Conservation (phyloP, 64 coral and sea anemone species). For the Montipora capricornis region DNA sequence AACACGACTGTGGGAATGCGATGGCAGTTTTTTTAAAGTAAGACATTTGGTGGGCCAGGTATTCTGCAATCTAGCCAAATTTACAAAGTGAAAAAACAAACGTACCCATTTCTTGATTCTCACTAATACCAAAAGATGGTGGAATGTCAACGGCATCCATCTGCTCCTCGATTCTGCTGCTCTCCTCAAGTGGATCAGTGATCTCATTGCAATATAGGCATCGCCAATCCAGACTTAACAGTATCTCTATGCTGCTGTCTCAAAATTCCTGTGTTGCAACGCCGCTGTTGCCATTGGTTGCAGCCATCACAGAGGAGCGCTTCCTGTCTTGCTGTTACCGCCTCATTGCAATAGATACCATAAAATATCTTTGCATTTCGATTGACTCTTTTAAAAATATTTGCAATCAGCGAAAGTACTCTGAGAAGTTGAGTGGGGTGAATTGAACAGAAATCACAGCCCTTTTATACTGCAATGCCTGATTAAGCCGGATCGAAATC, state of each 20-base stretch:
- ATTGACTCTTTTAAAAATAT: not conserved
- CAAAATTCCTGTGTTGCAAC: constrained; percentile 2
- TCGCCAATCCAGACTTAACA: not conserved
- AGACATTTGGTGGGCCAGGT: no score
- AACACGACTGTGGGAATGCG: no score
- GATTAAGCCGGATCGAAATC: no score
- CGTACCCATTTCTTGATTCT: not conserved
- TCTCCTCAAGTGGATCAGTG: not conserved
- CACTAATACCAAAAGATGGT: not conserved
- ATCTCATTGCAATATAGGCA: constrained; percentile 1
- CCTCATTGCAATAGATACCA: not conserved
- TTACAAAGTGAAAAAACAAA: not conserved
- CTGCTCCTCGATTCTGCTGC: not conserved
- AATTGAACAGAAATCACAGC: no score
- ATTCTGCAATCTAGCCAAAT: not conserved
- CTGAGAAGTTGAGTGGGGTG: not conserved
- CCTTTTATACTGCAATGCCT: no score
- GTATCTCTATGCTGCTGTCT: constrained; percentile 14
- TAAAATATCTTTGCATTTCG: not conserved
- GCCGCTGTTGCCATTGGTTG: not conserved
- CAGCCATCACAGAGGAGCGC: constrained; percentile 6
- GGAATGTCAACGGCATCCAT: not conserved
- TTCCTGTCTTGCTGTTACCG: not conserved
- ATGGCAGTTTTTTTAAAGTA: no score
- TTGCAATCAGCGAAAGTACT: not conserved